These are phyloP conservation scores for Mamestra brassicae DNA, from an alignment of 2,888 invertebrate genomes.

Conservation along the genomic window DNA sequence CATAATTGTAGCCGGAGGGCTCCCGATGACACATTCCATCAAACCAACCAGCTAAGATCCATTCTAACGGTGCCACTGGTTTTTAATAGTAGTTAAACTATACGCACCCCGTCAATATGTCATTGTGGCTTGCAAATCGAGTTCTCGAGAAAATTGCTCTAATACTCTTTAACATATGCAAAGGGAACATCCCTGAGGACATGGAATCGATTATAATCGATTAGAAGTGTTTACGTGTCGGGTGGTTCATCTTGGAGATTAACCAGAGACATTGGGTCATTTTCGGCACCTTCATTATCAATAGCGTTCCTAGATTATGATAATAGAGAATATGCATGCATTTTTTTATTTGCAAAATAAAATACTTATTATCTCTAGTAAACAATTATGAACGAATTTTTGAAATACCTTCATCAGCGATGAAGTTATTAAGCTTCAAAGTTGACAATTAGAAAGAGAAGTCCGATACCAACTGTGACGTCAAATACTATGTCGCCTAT, in stretches of 20 bases:
- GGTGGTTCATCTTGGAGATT: slow-evolving; percentile 40
- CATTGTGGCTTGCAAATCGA: slow-evolving; percentile 84
- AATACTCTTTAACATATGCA: slow-evolving; percentile 86
- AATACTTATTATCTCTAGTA: too few species aligned
- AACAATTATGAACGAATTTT: too few species aligned
- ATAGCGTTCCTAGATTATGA: too few species aligned
- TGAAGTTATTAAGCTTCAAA: too few species aligned
- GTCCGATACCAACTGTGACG: too few species aligned
- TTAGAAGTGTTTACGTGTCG: slow-evolving; percentile 76
- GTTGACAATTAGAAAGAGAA: too few species aligned
- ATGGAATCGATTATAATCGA: slow-evolving; percentile 83
- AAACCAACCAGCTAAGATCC: slow-evolving; percentile 70
- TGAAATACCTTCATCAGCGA: too few species aligned
- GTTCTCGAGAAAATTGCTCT: slow-evolving; percentile 85
- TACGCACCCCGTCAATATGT: slow-evolving; percentile 80
- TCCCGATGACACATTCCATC: slow-evolving; percentile 88
- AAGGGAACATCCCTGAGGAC: slow-evolving; percentile 84
- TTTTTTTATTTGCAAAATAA: too few species aligned
- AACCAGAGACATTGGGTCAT: neutral
- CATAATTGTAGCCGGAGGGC: slow-evolving; percentile 84
- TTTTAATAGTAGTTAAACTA: slow-evolving; percentile 30
- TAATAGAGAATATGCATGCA: too few species aligned
- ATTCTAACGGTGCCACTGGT: slow-evolving; percentile 72
- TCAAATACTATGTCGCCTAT: too few species aligned
- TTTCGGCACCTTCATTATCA: too few species aligned